phyloP scores from a whole-genome alignment of 2,797 vertebrate species.

The Antennarius maculatus region DNA sequence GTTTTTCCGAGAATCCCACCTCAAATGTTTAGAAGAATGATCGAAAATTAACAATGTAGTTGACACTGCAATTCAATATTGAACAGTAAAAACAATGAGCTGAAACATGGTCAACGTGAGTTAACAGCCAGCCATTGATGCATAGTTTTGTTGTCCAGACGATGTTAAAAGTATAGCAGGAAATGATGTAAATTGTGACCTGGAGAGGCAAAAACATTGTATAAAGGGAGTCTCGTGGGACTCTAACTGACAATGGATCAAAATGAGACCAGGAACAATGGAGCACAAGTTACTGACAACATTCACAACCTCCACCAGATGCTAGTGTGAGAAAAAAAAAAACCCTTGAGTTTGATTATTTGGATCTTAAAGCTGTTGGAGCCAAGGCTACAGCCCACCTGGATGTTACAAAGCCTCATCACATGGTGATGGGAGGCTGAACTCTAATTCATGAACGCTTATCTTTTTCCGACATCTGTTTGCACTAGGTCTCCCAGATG shows the following conservation, averaged over 20 bases:
- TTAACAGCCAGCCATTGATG: slow-evolving; percentile 69
- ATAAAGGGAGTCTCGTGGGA: slow-evolving; percentile 76
- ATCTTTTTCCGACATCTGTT: slow-evolving; percentile 86
- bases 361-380: slow-evolving; percentile 70
- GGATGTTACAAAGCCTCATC: slow-evolving; percentile 75
- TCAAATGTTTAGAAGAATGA: slow-evolving; percentile 55
- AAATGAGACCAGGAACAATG: slow-evolving; percentile 81
- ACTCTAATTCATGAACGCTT: slow-evolving; percentile 69
- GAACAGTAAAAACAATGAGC: slow-evolving; percentile 52
- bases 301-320: slow-evolving; percentile 77
- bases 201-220: slow-evolving; percentile 75
- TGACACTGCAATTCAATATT: slow-evolving; percentile 56
- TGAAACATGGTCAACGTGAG: slow-evolving; percentile 33
- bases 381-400: slow-evolving; percentile 82
- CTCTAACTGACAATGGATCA: slow-evolving; percentile 84
- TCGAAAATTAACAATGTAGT: slow-evolving; percentile 61
- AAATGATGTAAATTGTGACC: slow-evolving; percentile 82
- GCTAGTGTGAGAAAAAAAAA: slow-evolving; percentile 68
- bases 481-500: slow-evolving; percentile 83
- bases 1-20: slow-evolving; percentile 36
- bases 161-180: slow-evolving; percentile 74
- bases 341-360: slow-evolving; percentile 74
- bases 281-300: slow-evolving; percentile 73
- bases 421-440: slow-evolving; percentile 65
- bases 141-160: slow-evolving; percentile 66